Evolutionary conservation across 2,797 vertebrate genomes (phyloP), one percentile per base, ranked within the genome.

Genomic region (Nyctalus aviator): DNA sequence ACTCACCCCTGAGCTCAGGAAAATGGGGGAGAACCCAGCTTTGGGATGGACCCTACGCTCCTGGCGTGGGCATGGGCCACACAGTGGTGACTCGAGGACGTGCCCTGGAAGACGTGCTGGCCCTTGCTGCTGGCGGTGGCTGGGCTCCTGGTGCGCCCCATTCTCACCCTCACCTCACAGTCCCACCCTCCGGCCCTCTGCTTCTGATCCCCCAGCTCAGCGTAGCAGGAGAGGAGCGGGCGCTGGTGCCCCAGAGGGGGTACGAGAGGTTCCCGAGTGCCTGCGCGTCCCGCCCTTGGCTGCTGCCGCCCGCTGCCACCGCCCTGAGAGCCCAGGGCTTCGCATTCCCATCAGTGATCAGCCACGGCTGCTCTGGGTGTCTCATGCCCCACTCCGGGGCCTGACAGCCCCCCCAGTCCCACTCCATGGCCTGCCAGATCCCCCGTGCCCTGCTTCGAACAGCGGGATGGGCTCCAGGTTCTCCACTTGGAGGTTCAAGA

Each of bases 341-440:
- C 83, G 53, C 79, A n/a, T 14, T 55, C 50, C 35, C 55, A 5
- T 41, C 81, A 96, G 95, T 97, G 97, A 97, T 97, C 96, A 98
- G 98, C 98, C 57, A 12, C 86, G 66, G 90, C 32, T 10, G 96
- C 98, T 95, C 95, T 96, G 96, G 96, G 97, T 86, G 96, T 96
- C 97, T 89, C 59, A 46, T 53, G 21, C 77, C 75, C 84, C 0
- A 14, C 59, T 92, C 44, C 10, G 2, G 1, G 44, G 44, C 44
- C 44, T 44, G 44, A 3, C 37, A 6, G 37, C 5, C 37, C 37
- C 41, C 44, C 44, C 8, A 8, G 7, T 8, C 50, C 18, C 18
- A 55, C 20, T 1, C 53, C 0, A 7, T 8, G 53, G 53, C 53
- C 53, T 55, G 64, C 64, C 27, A 14, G 15, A 44, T 1, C 25